phyloP scores from a whole-genome alignment of 2,888 invertebrate species.

The Drosophila meridiana region DNA sequence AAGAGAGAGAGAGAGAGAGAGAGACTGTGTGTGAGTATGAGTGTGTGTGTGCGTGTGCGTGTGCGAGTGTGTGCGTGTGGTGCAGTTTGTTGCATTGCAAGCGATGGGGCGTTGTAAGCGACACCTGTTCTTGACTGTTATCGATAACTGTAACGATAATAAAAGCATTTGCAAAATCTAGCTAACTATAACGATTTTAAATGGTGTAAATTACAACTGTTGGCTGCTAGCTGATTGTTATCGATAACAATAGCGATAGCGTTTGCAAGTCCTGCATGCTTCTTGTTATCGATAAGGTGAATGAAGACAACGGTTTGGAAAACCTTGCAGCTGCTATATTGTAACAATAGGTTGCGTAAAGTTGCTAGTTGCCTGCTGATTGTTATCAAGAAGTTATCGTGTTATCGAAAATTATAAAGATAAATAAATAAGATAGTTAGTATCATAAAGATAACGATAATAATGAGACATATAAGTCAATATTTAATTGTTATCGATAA shows the following conservation, averaged over 20 bases:
- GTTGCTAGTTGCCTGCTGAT: conserved; percentile 1
- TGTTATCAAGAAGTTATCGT: background rate
- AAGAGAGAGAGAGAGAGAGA: conserved; percentile 1
- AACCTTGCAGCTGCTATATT: background rate
- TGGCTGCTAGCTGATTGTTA: background rate
- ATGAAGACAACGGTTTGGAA: too few species aligned
- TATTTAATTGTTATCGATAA: background rate
- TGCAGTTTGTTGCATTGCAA: conserved; percentile 25
- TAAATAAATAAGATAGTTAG: too few species aligned
- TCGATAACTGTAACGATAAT: conserved; percentile 34
- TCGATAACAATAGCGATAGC: conserved; percentile 5
- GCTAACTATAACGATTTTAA: conserved; percentile 25
- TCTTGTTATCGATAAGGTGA: background rate
- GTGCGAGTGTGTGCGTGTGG: conserved; percentile 20
- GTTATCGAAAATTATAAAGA: too few species aligned
- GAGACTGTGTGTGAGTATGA: conserved; percentile 14
- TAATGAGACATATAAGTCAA: too few species aligned
- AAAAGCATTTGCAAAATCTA: background rate
- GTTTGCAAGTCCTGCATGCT: background rate
- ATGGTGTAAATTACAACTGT: conserved; percentile 34
- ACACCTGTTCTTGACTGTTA: conserved; percentile 22
- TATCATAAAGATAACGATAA: too few species aligned
- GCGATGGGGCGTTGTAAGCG: conserved; percentile 48
- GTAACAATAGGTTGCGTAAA: background rate
- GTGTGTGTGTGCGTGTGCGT: conserved; percentile 9